These are phyloP conservation scores for Drosophila borealis DNA, from an alignment of 2,888 invertebrate genomes.

Conservation along the genomic window DNA sequence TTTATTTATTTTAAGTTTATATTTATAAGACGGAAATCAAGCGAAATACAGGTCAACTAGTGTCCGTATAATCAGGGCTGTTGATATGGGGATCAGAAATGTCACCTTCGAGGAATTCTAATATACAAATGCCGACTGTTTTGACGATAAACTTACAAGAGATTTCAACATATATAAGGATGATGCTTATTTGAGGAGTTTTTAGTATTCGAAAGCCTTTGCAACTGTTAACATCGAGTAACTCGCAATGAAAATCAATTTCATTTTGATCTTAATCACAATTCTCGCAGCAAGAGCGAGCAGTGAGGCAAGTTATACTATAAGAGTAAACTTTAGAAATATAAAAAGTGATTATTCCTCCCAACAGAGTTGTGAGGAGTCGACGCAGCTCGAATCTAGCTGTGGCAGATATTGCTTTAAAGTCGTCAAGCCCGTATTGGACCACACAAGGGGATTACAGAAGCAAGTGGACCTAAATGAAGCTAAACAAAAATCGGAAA, in stretches of 20 bases:
- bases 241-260: background rate
- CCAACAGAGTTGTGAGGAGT: background rate
- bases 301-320: background rate
- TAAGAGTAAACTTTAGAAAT: background rate
- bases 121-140: no score
- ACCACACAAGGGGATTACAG: background rate
- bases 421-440: conserved; percentile 4
- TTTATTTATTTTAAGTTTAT: no score
- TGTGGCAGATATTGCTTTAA: conserved; percentile 13
- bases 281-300: background rate
- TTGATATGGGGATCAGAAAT: no score
- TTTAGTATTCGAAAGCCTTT: background rate
- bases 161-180: background rate
- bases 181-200: background rate
- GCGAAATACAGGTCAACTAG: no score
- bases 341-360: background rate
- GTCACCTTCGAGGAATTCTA: no score
- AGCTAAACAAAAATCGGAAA: background rate
- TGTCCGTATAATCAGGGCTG: no score
- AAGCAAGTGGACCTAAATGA: background rate
- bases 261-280: background rate
- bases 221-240: background rate
- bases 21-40: no score
- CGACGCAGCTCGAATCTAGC: background rate
- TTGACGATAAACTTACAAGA: no score